Conservation (phyloP, 2,888 invertebrate genomes). For the Monochamus alternatus region DNA sequence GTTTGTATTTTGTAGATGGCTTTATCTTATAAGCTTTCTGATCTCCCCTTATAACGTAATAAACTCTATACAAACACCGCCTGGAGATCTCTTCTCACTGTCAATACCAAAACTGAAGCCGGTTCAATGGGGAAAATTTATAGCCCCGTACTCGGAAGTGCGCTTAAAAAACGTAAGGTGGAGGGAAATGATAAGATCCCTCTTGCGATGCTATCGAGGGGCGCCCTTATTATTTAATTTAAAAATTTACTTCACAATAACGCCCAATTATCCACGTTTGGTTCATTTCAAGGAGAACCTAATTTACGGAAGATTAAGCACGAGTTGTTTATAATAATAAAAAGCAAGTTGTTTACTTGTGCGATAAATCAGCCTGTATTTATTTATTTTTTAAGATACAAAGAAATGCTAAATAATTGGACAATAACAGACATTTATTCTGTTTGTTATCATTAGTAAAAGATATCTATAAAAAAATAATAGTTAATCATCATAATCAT, state of each 20-base stretch:
- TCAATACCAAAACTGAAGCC: constrained; percentile 30
- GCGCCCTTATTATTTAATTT: neutral
- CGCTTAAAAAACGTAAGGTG: constrained; percentile 29
- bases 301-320: no score
- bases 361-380: no score
- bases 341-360: no score
- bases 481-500: no score
- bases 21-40: constrained; percentile 32
- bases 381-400: no score
- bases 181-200: neutral
- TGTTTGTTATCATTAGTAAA: no score
- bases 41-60: constrained; percentile 32
- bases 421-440: no score
- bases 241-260: neutral
- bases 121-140: constrained; percentile 33
- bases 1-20: constrained; percentile 31
- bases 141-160: constrained; percentile 4
- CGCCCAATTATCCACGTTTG: neutral
- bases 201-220: neutral
- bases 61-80: constrained; percentile 32
- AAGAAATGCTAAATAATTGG: no score
- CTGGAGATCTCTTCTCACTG: constrained; percentile 21
- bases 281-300: neutral
- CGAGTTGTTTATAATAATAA: no score
- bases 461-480: no score